Evolutionary conservation across 2,888 invertebrate species (phyloP).

Genomic region (Pristionchus japonicus): DNA sequence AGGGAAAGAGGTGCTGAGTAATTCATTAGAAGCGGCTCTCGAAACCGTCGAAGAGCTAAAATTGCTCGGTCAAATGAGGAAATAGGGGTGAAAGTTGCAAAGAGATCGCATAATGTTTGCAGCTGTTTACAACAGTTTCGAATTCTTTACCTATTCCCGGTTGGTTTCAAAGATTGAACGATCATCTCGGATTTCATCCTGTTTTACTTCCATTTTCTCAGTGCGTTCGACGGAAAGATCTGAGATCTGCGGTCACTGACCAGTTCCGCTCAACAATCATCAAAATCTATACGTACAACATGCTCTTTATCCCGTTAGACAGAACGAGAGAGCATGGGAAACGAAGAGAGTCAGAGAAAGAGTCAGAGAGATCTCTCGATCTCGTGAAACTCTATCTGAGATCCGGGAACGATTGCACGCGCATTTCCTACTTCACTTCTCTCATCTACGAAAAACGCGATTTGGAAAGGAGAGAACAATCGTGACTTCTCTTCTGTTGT

Average conservation of each 20-base stretch:
- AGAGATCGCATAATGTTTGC: neutral
- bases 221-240: neutral
- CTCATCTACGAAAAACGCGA: constrained; percentile 2
- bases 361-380: neutral
- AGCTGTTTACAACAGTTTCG: neutral
- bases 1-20: neutral
- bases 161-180: neutral
- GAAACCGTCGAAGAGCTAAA: neutral
- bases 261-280: neutral
- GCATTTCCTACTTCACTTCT: neutral
- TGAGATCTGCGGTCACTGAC: neutral
- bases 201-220: neutral
- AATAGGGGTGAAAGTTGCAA: neutral
- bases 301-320: neutral
- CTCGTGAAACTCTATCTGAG: neutral
- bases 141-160: too few relatives aligned
- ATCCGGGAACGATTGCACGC: constrained; percentile 25
- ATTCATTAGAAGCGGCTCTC: constrained; percentile 7
- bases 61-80: neutral
- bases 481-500: neutral
- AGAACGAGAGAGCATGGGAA: neutral
- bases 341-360: neutral
- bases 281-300: neutral
- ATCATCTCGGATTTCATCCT: neutral
- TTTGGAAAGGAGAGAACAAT: constrained; percentile 1